phyloP scores from a whole-genome alignment of 2,113 vertebrate genomes.

The Coreoperca whiteheadi region DNA sequence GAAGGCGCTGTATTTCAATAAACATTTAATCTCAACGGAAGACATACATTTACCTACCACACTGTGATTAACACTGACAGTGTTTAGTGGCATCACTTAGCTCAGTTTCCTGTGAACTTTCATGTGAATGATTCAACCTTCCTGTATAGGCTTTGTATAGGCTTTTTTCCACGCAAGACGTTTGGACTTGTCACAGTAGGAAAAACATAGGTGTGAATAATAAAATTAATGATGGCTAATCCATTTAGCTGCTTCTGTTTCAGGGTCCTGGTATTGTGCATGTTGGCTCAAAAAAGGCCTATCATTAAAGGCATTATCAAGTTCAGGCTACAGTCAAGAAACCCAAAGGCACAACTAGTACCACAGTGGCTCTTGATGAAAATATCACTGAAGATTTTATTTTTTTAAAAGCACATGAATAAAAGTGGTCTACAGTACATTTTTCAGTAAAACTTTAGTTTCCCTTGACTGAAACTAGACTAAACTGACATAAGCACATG shows the following conservation, averaged over 20 bases:
- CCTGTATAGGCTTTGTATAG: background rate
- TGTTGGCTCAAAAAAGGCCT: background rate
- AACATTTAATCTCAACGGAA: background rate
- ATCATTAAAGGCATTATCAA: background rate
- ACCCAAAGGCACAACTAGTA: background rate
- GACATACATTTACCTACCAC: background rate
- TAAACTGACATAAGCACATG: slow-evolving; percentile 10
- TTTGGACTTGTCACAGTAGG: background rate
- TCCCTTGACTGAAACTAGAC: slow-evolving; percentile 11
- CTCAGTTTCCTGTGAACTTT: background rate
- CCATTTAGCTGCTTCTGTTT: background rate
- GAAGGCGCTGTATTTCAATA: slow-evolving; percentile 9
- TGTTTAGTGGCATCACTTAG: background rate
- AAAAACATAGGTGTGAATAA: background rate
- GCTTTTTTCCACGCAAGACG: background rate
- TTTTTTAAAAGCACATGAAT: too few relatives aligned
- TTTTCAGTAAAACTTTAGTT: background rate
- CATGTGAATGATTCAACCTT: background rate
- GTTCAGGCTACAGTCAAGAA: background rate
- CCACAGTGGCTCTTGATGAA: background rate
- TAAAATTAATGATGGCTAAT: background rate
- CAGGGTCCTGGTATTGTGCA: background rate
- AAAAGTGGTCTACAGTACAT: background rate
- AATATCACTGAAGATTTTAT: background rate
- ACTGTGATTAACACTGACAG: background rate